Percentiles rank a stretch among this genome's conserved stretches.
Conservation (phyloP, 2,113 vertebrate species). For the Gobiocypris rarus region DNA sequence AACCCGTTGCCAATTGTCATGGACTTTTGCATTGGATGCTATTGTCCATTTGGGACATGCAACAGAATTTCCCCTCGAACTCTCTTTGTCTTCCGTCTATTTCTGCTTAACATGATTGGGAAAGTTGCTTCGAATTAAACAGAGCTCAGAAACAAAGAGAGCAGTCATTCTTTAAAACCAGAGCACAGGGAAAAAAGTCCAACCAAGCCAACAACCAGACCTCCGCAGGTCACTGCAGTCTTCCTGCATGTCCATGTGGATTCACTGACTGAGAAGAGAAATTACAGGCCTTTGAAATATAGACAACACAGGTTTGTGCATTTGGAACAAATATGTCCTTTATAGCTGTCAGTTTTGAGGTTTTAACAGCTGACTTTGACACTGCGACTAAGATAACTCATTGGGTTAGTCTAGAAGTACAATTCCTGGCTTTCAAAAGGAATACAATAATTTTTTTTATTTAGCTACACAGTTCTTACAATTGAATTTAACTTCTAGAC, state of each 20-base stretch:
- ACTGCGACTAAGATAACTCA: not conserved
- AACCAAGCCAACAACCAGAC: conserved; percentile 26
- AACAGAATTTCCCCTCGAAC: conserved; percentile 49
- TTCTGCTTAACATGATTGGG: conserved; percentile 26
- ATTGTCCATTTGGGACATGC: conserved; percentile 52
- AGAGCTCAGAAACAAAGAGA: conserved; percentile 49
- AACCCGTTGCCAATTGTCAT: conserved; percentile 47
- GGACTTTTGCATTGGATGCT: conserved; percentile 29
- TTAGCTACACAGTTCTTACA: not conserved
- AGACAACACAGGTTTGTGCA: not conserved
- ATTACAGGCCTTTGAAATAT: conserved; percentile 27
- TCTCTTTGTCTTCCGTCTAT: conserved; percentile 32
- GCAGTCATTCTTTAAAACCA: conserved; percentile 49
- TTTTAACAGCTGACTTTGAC: not conserved
- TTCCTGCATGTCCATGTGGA: conserved; percentile 21
- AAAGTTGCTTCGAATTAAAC: conserved; percentile 51
- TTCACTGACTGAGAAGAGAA: conserved; percentile 34
- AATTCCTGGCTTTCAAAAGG: not conserved
- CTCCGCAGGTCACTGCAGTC: conserved; percentile 16
- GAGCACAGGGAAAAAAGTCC: conserved; percentile 11
- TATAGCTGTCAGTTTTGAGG: not conserved
- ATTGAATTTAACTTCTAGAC: not conserved
- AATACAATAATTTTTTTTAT: not conserved
- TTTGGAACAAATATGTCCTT: not conserved
- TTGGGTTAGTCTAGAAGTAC: not conserved